Conservation (phyloP, 2,888 invertebrate genomes). For the Hirtodrosophila confusa region DNA sequence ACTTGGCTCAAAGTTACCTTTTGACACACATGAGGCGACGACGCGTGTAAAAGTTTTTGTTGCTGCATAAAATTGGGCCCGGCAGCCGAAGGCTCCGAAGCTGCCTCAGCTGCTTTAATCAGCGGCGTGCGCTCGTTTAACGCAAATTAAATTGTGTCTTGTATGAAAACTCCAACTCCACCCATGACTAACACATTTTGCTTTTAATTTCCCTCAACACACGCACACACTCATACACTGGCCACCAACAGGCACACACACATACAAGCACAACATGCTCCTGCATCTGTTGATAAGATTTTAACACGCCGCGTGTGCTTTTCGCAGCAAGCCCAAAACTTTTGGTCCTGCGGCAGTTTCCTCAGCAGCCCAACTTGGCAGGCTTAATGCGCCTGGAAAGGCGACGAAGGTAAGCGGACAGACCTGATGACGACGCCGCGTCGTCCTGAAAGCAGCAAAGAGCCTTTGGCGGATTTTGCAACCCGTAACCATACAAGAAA, state of each 20-base stretch:
- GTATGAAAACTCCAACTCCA: conserved; percentile 53
- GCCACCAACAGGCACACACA: conserved; percentile 27
- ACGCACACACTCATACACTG: conserved; percentile 18
- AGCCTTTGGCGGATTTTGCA: conserved; percentile 49
- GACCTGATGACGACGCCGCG: not conserved
- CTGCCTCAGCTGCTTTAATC: conserved; percentile 62
- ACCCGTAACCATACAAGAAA: conserved; percentile 13
- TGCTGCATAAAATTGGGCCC: conserved; percentile 65
- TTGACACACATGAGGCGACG: conserved; percentile 66
- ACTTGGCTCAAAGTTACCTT: conserved; percentile 67
- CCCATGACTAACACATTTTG: conserved; percentile 77
- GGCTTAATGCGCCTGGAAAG: conserved; percentile 45
- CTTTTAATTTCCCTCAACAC: conserved; percentile 68
- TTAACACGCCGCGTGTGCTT: conserved; percentile 72
- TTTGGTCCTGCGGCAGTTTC: conserved; percentile 50
- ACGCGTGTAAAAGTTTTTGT: conserved; percentile 76
- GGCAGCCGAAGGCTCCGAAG: conserved; percentile 16
- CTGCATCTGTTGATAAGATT: conserved; percentile 75
- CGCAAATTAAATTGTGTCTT: conserved; percentile 76
- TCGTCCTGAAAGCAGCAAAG: conserved; percentile 23
- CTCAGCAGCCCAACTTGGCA: conserved; percentile 32
- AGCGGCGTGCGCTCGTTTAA: conserved; percentile 70
- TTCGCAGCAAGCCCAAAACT: conserved; percentile 66
- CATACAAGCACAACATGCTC: conserved; percentile 21
- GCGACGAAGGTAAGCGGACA: conserved; percentile 30